These are phyloP conservation scores for Sisor rabdophorus DNA, from an alignment of 2,113 vertebrate species.

Conservation along the genomic window DNA sequence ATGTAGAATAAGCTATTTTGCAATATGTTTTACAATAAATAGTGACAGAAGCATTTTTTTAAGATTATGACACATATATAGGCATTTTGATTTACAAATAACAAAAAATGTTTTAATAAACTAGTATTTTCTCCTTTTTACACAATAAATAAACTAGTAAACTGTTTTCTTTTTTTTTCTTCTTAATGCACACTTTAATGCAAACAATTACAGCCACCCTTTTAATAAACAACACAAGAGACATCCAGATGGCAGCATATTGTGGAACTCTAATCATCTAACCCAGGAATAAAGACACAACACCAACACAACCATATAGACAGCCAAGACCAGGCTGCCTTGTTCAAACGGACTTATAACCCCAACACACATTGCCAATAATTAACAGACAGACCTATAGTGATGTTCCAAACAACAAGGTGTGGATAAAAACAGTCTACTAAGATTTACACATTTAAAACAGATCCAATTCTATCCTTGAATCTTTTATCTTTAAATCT, in stretches of 20 bases:
- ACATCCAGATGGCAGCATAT: not conserved
- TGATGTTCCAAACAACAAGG: not conserved
- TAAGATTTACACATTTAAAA: no score
- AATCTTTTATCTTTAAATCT: no score
- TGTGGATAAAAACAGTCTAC: not conserved
- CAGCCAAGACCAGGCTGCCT: not conserved
- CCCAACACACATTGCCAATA: not conserved
- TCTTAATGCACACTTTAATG: not conserved
- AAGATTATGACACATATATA: no score
- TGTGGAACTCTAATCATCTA: not conserved
- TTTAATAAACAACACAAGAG: not conserved
- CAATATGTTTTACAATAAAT: not conserved
- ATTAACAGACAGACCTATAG: not conserved
- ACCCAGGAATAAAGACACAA: not conserved
- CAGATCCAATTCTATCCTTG: no score
- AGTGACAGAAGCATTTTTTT: not conserved
- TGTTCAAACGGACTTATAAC: not conserved
- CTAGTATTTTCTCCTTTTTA: no score
- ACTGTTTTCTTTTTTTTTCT: not conserved
- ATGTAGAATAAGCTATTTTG: no score
- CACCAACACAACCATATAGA: not conserved
- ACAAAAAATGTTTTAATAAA: no score
- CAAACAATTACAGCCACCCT: not conserved
- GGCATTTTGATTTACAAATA: no score
- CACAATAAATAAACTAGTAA: no score